phyloP scores from a whole-genome alignment of 2,888 invertebrate species.

The Sinelater perroti region DNA sequence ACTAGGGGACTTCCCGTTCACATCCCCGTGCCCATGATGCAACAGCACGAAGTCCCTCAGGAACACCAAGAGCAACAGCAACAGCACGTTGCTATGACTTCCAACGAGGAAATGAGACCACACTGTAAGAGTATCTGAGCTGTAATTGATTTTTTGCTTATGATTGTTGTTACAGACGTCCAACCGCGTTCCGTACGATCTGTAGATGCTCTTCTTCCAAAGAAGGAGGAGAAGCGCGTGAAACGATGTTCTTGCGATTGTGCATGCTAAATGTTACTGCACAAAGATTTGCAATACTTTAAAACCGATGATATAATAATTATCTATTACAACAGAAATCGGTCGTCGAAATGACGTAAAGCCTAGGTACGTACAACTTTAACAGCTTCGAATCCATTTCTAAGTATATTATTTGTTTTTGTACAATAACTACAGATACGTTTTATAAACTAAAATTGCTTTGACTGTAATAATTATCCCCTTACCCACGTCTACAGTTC shows the following conservation, averaged over 20 bases:
- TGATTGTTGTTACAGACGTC: slow-evolving; percentile 69
- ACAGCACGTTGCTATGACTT: slow-evolving; percentile 60
- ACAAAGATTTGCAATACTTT: slow-evolving; percentile 6
- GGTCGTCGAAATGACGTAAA: not conserved
- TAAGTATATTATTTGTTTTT: slow-evolving; percentile 9
- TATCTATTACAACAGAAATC: not conserved
- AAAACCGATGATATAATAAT: slow-evolving; percentile 11
- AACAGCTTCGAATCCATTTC: not conserved
- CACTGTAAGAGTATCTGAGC: slow-evolving; percentile 71
- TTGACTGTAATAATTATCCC: not conserved
- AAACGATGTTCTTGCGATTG: slow-evolving; percentile 82
- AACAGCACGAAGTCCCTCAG: slow-evolving; percentile 42
- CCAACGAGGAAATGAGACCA: slow-evolving; percentile 70
- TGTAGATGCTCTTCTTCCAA: slow-evolving; percentile 58
- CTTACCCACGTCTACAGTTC: not conserved
- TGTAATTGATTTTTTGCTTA: not conserved
- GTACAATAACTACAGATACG: not conserved
- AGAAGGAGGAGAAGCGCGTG: slow-evolving; percentile 70
- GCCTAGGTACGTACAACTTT: slow-evolving; percentile 14
- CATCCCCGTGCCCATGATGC: slow-evolving; percentile 60
- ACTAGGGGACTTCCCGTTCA: slow-evolving; percentile 57
- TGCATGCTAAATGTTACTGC: slow-evolving; percentile 63
- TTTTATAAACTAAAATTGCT: not conserved
- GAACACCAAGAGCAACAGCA: slow-evolving; percentile 58
- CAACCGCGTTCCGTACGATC: slow-evolving; percentile 76